A percentile compares a stretch with the other conserved stretches of the same genome.
These are phyloP conservation scores for Phalera bucephala DNA, from an alignment of 2,888 invertebrate genomes.

Conservation along the genomic window DNA sequence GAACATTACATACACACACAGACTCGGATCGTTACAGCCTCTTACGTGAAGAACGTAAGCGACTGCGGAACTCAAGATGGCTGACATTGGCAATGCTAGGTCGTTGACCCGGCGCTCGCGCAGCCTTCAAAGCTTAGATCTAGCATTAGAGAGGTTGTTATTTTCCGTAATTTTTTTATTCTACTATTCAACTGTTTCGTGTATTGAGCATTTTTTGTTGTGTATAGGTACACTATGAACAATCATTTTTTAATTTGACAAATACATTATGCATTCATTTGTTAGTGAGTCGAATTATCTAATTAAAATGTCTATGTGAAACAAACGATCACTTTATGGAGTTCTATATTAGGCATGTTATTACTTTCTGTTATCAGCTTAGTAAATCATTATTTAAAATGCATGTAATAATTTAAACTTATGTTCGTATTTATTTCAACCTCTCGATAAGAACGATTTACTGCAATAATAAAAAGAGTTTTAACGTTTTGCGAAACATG, in stretches of 20 bases:
- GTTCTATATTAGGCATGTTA: conserved; percentile 1
- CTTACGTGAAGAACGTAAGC: conserved; percentile 82
- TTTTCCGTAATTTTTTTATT: conserved; percentile 69
- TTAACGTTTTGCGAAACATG: not conserved
- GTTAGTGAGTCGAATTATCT: conserved; percentile 9
- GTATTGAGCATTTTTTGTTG: conserved; percentile 34
- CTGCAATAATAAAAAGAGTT: conserved; percentile 9
- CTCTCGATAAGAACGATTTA: conserved; percentile 19
- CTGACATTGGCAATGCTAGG: conserved; percentile 82
- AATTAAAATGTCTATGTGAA: conserved; percentile 6
- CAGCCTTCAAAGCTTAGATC: conserved; percentile 81
- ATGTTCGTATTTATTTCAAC: conserved; percentile 23
- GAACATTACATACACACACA: conserved; percentile 75
- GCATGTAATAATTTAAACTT: conserved; percentile 24
- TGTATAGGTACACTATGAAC: conserved; percentile 11
- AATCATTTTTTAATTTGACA: conserved; percentile 23
- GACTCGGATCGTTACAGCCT: conserved; percentile 71
- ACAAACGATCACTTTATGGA: conserved; percentile 10
- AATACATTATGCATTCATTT: conserved; percentile 21
- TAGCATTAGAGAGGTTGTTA: conserved; percentile 79
- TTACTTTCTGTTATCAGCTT: conserved; percentile 31
- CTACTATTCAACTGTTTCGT: conserved; percentile 46
- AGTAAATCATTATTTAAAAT: conserved; percentile 21
- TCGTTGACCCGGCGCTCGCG: conserved; percentile 72
- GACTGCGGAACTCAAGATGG: conserved; percentile 82